Conservation (phyloP, 2,797 vertebrate species). For the Mastacembelus armatus region DNA sequence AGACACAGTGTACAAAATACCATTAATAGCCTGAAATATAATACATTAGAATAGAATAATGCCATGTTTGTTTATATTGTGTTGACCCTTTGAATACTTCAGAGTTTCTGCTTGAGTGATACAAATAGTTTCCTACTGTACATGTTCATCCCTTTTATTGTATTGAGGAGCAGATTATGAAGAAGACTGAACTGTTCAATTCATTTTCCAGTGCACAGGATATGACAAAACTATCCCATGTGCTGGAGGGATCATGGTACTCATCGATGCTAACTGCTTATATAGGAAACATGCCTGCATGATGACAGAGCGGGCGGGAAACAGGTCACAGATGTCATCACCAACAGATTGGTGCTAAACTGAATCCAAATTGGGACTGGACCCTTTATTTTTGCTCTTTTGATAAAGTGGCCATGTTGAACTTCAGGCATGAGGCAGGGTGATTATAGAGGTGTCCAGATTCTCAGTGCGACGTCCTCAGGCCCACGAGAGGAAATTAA, state of each 20-base stretch:
- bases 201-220: slow-evolving; percentile 23
- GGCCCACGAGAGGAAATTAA: slow-evolving; percentile 77
- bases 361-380: background rate
- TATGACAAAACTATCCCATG: slow-evolving; percentile 26
- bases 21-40: too few species aligned
- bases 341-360: background rate
- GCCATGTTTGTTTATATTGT: too few species aligned
- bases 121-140: background rate
- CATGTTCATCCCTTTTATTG: background rate
- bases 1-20: too few species aligned
- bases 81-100: background rate
- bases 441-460: slow-evolving; percentile 54
- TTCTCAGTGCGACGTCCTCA: slow-evolving; percentile 59
- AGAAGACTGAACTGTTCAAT: too few species aligned
- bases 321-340: background rate
- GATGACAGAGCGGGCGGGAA: background rate
- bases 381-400: background rate
- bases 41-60: too few species aligned
- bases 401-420: background rate
- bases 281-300: background rate
- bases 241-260: background rate
- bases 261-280: background rate
- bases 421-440: slow-evolving; percentile 20
- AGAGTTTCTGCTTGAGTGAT: background rate
- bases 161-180: slow-evolving; percentile 6